Evolutionary conservation across 2,113 vertebrate species (phyloP).

Genomic region (Taurulus bubalis): DNA sequence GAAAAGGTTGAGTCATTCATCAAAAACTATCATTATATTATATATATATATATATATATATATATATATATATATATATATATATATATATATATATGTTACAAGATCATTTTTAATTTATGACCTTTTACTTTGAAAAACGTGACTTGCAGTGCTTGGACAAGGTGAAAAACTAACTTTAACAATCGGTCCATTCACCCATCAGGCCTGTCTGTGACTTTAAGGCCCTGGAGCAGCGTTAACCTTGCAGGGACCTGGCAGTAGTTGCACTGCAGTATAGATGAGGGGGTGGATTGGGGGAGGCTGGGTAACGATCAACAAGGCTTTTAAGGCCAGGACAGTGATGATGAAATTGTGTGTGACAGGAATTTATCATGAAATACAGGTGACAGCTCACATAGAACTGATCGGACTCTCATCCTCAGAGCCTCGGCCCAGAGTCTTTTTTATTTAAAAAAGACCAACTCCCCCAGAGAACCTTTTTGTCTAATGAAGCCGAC

Average conservation of each 20-base stretch:
- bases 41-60: no score
- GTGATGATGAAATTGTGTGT: background rate
- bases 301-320: slow-evolving; percentile 18
- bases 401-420: background rate
- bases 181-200: background rate
- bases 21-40: background rate
- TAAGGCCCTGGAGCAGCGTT: slow-evolving; percentile 28
- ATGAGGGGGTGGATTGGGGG: slow-evolving; percentile 2
- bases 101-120: background rate
- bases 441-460: slow-evolving; percentile 34
- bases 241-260: slow-evolving; percentile 39
- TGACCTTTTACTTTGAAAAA: slow-evolving; percentile 10
- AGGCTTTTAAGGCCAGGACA: slow-evolving; percentile 13
- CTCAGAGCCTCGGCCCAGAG: background rate
- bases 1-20: slow-evolving; percentile 10
- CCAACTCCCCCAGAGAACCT: slow-evolving; percentile 19
- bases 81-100: no score
- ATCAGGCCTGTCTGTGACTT: slow-evolving; percentile 25
- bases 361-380: background rate
- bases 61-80: no score
- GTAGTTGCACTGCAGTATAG: slow-evolving; percentile 54
- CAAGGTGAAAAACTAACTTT: background rate
- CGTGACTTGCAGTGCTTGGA: background rate
- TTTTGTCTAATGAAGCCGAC: slow-evolving; percentile 39
- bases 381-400: background rate